phyloP scores from a whole-genome alignment of 1,140 invertebrate genomes.

The Neoseiulus cucumeris region DNA sequence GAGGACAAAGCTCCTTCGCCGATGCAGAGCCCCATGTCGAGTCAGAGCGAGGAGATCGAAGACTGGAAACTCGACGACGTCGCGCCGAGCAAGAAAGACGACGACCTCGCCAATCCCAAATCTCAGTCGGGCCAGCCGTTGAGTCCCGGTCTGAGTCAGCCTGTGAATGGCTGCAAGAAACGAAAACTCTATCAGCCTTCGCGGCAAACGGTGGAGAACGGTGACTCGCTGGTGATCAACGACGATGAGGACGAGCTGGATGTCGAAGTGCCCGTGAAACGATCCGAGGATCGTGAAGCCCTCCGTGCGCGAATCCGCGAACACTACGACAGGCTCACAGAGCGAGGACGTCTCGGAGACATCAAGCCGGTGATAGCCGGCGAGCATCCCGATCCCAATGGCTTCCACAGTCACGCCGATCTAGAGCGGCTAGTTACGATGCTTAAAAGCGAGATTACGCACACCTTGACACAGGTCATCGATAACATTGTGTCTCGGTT shows the following conservation, averaged over 20 bases:
- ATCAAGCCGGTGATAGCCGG: not conserved
- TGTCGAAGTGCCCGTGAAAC: slow-evolving; percentile 14
- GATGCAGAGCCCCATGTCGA: slow-evolving; percentile 32
- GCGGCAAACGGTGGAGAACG: slow-evolving; percentile 35
- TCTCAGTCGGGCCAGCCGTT: not conserved
- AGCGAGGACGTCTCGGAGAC: slow-evolving; percentile 3
- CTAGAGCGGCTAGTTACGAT: slow-evolving; percentile 66
- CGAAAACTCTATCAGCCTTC: slow-evolving; percentile 89
- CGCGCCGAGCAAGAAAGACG: slow-evolving; percentile 29
- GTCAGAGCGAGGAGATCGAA: slow-evolving; percentile 33
- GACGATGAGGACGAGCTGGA: slow-evolving; percentile 16
- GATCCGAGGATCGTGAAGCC: slow-evolving; percentile 17
- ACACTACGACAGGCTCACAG: not conserved
- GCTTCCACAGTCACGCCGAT: slow-evolving; percentile 34
- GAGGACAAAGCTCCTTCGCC: slow-evolving; percentile 10
- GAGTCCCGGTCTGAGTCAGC: not conserved
- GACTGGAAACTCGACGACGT: slow-evolving; percentile 34
- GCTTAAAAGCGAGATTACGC: slow-evolving; percentile 67
- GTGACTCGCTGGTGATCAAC: slow-evolving; percentile 15
- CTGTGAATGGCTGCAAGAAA: slow-evolving; percentile 69
- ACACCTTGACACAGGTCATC: slow-evolving; percentile 59
- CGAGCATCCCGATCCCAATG: not conserved
- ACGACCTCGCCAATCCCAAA: slow-evolving; percentile 7
- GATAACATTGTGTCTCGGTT: slow-evolving; percentile 67
- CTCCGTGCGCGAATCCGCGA: slow-evolving; percentile 31